These are phyloP conservation scores for Falco cherrug DNA, from an alignment of 2,797 vertebrate genomes.

Conservation along the genomic window DNA sequence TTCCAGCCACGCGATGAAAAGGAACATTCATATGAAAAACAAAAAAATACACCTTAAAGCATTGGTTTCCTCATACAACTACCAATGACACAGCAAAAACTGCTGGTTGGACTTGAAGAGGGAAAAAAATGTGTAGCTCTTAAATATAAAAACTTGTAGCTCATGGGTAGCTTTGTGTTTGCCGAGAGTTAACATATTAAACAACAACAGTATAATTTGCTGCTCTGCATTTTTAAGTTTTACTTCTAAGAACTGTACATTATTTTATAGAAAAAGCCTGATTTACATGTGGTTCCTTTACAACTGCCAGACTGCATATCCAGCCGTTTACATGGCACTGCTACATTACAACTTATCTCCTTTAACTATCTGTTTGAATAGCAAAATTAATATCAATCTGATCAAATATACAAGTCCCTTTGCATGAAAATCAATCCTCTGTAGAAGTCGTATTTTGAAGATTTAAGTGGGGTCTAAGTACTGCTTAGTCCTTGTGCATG, in stretches of 20 bases:
- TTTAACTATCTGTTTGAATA: slow-evolving; percentile 13
- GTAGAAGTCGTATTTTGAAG: slow-evolving; percentile 33
- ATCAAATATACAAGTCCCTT: background rate
- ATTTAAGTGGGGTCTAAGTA: slow-evolving; percentile 50
- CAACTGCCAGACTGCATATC: background rate
- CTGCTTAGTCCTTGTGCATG: slow-evolving; percentile 9
- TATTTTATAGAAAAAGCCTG: background rate
- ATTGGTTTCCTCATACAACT: background rate
- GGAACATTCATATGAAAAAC: background rate
- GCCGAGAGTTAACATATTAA: background rate
- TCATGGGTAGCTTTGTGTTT: background rate
- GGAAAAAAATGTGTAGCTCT: background rate
- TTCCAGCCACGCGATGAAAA: background rate
- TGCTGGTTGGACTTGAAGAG: background rate
- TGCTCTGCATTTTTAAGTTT: background rate
- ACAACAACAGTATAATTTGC: background rate
- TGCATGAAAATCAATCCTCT: slow-evolving; percentile 38
- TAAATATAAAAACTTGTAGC: background rate
- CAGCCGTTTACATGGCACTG: background rate
- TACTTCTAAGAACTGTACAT: background rate
- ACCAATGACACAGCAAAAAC: background rate
- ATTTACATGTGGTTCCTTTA: background rate
- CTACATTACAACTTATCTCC: background rate
- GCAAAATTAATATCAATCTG: slow-evolving; percentile 3
- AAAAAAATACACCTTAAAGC: background rate